A percentile compares a stretch with the other conserved stretches of the same genome.
Conservation (phyloP, 2,797 vertebrate genomes). For the Orestias chungarensis region DNA sequence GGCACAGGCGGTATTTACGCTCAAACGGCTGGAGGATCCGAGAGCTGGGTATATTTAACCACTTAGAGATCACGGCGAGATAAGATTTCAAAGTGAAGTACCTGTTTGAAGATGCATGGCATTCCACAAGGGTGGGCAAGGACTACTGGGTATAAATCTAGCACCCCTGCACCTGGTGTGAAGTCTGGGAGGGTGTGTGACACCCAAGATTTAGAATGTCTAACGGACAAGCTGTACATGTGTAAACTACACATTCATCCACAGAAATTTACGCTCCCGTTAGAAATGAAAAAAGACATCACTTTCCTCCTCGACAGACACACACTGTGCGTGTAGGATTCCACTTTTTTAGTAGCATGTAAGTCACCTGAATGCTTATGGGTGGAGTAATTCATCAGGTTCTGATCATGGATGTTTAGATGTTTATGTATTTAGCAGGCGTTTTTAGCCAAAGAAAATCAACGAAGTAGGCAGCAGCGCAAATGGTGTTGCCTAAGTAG, state of each 20-base stretch:
- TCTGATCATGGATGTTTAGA: conserved; percentile 48
- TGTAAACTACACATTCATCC: conserved; percentile 71
- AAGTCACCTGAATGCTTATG: conserved; percentile 62
- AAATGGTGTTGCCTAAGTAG: too few species aligned
- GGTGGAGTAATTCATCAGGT: conserved; percentile 63
- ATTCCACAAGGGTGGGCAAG: conserved; percentile 77
- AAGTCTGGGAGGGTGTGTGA: conserved; percentile 65
- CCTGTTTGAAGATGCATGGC: conserved; percentile 82
- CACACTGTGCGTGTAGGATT: conserved; percentile 21
- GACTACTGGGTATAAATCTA: conserved; percentile 77
- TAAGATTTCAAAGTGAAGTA: conserved; percentile 82
- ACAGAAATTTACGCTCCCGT: conserved; percentile 66
- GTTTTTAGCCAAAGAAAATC: too few species aligned
- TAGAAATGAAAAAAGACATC: conserved; percentile 48
- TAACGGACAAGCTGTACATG: conserved; percentile 66
- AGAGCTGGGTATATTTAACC: conserved; percentile 79
- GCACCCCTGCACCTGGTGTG: conserved; percentile 75
- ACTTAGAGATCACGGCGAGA: conserved; percentile 71
- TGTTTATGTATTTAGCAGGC: too few species aligned
- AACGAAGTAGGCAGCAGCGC: too few species aligned
- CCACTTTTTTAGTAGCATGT: conserved; percentile 54
- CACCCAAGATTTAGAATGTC: conserved; percentile 70
- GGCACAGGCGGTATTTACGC: conserved; percentile 72
- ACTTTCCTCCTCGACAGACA: conserved; percentile 30
- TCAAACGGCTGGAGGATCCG: conserved; percentile 66